Evolutionary conservation across 2,113 vertebrate genomes (phyloP).

Genomic region (Fregata magnificens): DNA sequence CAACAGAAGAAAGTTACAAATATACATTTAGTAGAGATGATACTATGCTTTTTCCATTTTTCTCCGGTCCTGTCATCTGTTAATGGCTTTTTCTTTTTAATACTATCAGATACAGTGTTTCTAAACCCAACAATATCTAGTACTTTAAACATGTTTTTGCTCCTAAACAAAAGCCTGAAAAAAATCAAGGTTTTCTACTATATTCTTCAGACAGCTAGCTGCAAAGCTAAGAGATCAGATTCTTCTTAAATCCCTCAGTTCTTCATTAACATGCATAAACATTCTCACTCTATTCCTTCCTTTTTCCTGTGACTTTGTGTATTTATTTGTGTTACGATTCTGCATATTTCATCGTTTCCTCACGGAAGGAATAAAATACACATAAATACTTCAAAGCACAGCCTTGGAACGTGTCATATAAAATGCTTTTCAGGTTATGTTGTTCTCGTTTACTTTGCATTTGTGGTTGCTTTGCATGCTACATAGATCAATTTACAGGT

Average conservation of each 20-base stretch:
- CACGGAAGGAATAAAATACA: neutral
- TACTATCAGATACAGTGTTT: neutral
- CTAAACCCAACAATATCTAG: neutral
- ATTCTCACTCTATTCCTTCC: neutral
- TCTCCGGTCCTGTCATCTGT: neutral
- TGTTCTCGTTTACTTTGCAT: neutral
- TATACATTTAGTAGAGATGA: neutral
- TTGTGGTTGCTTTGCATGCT: neutral
- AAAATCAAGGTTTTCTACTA: neutral
- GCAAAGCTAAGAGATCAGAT: neutral
- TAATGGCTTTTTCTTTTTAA: neutral
- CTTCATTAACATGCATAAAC: neutral
- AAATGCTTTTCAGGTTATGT: neutral
- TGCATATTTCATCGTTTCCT: neutral
- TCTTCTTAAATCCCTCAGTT: neutral
- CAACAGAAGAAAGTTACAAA: neutral
- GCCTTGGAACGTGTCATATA: neutral
- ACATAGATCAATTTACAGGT: neutral
- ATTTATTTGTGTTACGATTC: neutral
- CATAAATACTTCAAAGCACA: neutral
- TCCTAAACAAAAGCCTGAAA: neutral
- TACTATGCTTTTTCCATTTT: neutral
- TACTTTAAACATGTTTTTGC: neutral
- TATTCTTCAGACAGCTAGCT: neutral
- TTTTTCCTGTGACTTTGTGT: neutral